These are phyloP conservation scores for Neopelma chrysocephalum DNA, from an alignment of 2,797 vertebrate genomes.

Conservation along the genomic window DNA sequence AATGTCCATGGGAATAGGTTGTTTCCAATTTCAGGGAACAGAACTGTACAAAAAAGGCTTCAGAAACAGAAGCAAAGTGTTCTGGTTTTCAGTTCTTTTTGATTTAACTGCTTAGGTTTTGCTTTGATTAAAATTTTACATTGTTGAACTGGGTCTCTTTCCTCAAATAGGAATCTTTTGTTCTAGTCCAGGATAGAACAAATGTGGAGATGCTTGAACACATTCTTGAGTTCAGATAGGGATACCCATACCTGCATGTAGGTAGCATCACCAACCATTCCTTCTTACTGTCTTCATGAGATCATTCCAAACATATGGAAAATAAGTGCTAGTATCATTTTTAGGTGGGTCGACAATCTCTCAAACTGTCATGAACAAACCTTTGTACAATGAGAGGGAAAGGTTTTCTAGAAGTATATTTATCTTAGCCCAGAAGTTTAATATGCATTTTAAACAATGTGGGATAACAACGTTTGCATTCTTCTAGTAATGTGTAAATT, in stretches of 20 bases:
- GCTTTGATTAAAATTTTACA: constrained; percentile 11
- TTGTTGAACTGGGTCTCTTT: not conserved
- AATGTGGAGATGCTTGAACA: fast-evolving
- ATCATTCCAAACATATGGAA: not conserved
- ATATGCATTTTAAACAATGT: not conserved
- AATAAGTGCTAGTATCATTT: not conserved
- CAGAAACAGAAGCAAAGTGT: not conserved
- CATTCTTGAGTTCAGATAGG: not conserved
- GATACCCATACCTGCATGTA: not conserved
- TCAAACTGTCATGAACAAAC: not conserved
- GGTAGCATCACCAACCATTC: not conserved
- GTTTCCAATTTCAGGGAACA: not conserved
- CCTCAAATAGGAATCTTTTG: not conserved
- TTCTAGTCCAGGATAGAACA: not conserved
- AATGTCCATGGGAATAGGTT: not conserved
- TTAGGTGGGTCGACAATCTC: not conserved
- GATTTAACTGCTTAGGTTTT: not conserved
- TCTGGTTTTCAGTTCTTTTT: not conserved
- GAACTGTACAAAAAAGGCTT: not conserved
- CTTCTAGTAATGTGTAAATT: not conserved
- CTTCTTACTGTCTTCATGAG: not conserved
- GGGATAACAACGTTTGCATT: fast-evolving
- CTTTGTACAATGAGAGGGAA: not conserved
- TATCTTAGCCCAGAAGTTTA: not conserved
- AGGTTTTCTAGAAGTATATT: not conserved